Percentiles rank a stretch among this genome's conserved stretches.
phyloP scores from a whole-genome alignment of 2,888 invertebrate genomes.

The Diplazon laetatorius region DNA sequence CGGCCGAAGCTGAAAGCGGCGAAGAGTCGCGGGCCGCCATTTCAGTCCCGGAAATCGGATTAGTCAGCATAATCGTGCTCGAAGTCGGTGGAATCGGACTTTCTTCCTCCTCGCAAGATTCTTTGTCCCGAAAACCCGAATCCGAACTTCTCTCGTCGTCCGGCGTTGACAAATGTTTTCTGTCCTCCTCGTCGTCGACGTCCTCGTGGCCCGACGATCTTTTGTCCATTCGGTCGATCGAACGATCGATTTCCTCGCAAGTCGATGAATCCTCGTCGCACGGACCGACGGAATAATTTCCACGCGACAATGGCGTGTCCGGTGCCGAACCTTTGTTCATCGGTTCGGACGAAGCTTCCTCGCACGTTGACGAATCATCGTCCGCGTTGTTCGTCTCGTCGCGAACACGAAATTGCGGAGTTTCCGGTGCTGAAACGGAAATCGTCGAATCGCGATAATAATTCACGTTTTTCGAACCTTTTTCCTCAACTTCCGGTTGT shows the following conservation, averaged over 20 bases:
- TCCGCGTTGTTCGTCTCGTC: conserved; percentile 37
- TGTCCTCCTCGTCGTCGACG: conserved; percentile 80
- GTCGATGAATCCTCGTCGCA: conserved; percentile 72
- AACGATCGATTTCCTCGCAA: conserved; percentile 71
- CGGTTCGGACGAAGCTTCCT: conserved; percentile 60
- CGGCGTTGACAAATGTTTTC: conserved; percentile 82
- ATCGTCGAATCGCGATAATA: conserved; percentile 42
- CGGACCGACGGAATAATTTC: conserved; percentile 73
- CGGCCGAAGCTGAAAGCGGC: conserved; percentile 68
- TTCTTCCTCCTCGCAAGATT: conserved; percentile 81
- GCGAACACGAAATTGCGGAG: conserved; percentile 65
- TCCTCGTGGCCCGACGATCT: conserved; percentile 70
- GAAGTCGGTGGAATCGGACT: conserved; percentile 71
- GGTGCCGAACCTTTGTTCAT: conserved; percentile 66
- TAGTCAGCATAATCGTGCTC: conserved; percentile 34
- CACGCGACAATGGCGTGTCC: conserved; percentile 73
- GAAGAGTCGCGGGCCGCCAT: conserved; percentile 58
- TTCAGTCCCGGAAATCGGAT: conserved; percentile 55
- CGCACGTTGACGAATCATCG: conserved; percentile 65
- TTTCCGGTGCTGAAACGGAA: conserved; percentile 70
- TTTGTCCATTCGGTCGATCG: conserved; percentile 61
- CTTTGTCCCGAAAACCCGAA: conserved; percentile 83
- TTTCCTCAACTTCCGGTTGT: neutral
- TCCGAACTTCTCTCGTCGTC: conserved; percentile 84
- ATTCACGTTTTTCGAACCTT: conserved; percentile 31